Percentiles rank a stretch among this genome's conserved stretches.
These are phyloP conservation scores for Galemys pyrenaicus DNA, from an alignment of 2,113 vertebrate genomes.

Conservation along the genomic window DNA sequence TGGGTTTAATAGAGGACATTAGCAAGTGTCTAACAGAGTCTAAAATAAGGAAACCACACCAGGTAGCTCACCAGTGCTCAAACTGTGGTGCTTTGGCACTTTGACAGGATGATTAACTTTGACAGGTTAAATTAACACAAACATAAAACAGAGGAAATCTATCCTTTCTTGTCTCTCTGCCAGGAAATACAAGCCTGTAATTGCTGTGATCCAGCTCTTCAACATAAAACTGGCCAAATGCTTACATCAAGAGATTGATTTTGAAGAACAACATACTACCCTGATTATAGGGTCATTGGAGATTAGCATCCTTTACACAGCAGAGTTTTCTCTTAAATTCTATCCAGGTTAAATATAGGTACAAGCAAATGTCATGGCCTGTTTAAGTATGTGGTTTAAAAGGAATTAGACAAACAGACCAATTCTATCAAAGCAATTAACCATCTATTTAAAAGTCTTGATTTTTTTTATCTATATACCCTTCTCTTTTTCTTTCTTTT, in stretches of 20 bases:
- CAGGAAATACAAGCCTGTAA: slow-evolving; percentile 70
- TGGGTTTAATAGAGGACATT: not conserved
- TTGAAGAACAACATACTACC: slow-evolving; percentile 10
- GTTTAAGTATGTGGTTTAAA: not conserved
- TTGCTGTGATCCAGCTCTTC: slow-evolving; percentile 66
- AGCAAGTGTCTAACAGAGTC: not conserved
- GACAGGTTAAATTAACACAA: slow-evolving; percentile 78
- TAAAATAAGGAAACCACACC: not conserved
- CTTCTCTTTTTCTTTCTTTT: not conserved
- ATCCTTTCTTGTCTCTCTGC: slow-evolving; percentile 61
- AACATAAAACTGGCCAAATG: slow-evolving; percentile 54
- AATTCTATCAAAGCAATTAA: not conserved
- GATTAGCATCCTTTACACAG: slow-evolving; percentile 29
- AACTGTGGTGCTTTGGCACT: not conserved
- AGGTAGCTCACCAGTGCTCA: not conserved
- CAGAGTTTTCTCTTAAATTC: not conserved
- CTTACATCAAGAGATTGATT: slow-evolving; percentile 62
- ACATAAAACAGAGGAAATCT: slow-evolving; percentile 75
- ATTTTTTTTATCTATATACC: not conserved
- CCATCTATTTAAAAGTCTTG: not conserved
- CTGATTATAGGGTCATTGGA: slow-evolving; percentile 51
- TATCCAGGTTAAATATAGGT: not conserved
- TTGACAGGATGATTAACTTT: slow-evolving; percentile 69
- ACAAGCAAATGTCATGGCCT: not conserved
- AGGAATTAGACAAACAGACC: not conserved